phyloP scores from a whole-genome alignment of 92 coral and sea anemone species.

The Hydrozoanthus gracilis region DNA sequence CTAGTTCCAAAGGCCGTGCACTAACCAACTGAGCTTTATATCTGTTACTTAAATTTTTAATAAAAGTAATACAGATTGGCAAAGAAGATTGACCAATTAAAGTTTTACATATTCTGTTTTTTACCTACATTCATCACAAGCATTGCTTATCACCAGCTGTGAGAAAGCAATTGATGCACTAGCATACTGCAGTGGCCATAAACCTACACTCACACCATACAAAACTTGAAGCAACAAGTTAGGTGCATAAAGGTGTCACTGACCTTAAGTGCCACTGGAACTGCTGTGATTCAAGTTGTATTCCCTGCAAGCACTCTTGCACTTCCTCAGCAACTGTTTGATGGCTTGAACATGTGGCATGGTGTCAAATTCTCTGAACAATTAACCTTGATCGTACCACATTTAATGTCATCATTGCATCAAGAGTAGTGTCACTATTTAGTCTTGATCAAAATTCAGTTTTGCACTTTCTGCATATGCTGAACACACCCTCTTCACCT shows the following conservation, averaged over 20 bases:
- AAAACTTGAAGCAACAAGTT: too few relatives aligned
- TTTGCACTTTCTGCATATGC: slow-evolving; percentile 45
- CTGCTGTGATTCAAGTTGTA: slow-evolving; percentile 35
- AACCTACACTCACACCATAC: too few relatives aligned
- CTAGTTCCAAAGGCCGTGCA: too few relatives aligned
- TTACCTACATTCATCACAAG: not conserved
- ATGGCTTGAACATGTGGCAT: slow-evolving; percentile 53
- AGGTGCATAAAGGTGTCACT: not conserved
- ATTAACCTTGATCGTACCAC: not conserved
- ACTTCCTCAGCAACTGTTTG: slow-evolving; percentile 55
- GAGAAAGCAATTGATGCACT: too few relatives aligned
- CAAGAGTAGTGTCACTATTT: slow-evolving; percentile 27
- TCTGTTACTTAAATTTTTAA: too few relatives aligned
- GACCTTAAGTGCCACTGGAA: slow-evolving; percentile 34
- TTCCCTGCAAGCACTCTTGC: slow-evolving; percentile 46
- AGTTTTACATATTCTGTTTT: slow-evolving; percentile 11
- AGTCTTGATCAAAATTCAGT: slow-evolving; percentile 45
- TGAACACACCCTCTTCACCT: slow-evolving; percentile 32
- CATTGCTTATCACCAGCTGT: not conserved
- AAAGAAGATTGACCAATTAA: slow-evolving; percentile 14
- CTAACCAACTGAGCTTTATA: too few relatives aligned
- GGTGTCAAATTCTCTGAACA: slow-evolving; percentile 53
- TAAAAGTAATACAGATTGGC: not conserved
- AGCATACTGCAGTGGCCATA: too few relatives aligned
- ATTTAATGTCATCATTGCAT: slow-evolving; percentile 22